A percentile compares a stretch with the other conserved stretches of the same genome.
These are phyloP conservation scores for Conomelus anceps DNA, from an alignment of 2,888 invertebrate genomes.

Conservation along the genomic window DNA sequence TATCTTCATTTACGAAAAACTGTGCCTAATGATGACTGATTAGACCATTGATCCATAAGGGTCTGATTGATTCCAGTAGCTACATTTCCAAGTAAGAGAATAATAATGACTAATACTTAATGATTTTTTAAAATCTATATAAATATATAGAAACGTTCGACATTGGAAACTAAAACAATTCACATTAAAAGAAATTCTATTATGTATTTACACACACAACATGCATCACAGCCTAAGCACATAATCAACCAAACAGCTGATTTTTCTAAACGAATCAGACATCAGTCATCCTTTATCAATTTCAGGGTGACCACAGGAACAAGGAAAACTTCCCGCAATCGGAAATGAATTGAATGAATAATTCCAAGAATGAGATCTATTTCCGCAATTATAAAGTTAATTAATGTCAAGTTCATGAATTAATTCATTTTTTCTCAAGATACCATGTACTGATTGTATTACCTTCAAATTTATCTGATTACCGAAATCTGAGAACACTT, in stretches of 20 bases:
- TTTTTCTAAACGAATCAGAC: constrained; percentile 9
- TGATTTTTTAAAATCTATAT: not conserved
- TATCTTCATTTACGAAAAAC: not conserved
- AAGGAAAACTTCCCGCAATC: not conserved
- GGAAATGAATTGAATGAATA: too few species aligned
- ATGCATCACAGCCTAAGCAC: constrained; percentile 6
- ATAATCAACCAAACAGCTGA: constrained; percentile 10
- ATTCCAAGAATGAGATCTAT: too few species aligned
- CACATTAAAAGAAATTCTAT: not conserved
- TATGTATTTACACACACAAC: not conserved
- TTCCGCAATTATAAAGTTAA: too few species aligned
- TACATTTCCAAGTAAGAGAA: not conserved
- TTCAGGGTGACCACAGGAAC: not conserved
- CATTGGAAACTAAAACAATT: not conserved
- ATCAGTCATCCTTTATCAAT: not conserved
- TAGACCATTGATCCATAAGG: not conserved
- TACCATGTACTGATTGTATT: not conserved
- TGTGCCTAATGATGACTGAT: not conserved
- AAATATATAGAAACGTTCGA: not conserved
- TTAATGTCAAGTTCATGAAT: not conserved
- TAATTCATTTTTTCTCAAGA: not conserved
- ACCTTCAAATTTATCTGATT: not conserved
- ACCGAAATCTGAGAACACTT: not conserved
- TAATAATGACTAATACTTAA: not conserved
- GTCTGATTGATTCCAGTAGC: not conserved